Conservation (phyloP, 2,797 vertebrate genomes). For the Peromyscus nudipes region DNA sequence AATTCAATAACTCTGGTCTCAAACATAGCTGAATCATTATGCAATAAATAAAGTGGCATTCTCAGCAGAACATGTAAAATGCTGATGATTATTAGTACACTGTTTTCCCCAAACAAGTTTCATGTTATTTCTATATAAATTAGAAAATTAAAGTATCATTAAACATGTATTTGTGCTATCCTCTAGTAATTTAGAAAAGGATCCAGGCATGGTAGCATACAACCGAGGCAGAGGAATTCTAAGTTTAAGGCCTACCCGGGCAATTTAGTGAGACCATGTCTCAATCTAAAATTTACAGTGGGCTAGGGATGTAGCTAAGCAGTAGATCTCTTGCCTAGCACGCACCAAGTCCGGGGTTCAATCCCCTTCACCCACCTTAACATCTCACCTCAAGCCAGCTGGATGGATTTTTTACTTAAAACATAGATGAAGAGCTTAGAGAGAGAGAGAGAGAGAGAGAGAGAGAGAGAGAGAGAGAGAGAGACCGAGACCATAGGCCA, state of each 20-base stretch:
- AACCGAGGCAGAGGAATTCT: not conserved
- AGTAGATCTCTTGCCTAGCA: not conserved
- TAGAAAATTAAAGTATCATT: constrained; percentile 9
- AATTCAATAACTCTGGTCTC: constrained; percentile 49
- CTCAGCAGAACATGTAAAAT: constrained; percentile 43
- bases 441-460: not conserved
- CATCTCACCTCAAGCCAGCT: not conserved
- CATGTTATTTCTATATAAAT: constrained; percentile 29
- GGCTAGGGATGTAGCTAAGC: not conserved
- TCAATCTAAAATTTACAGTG: not conserved
- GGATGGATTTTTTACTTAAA: not conserved
- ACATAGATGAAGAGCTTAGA: not conserved
- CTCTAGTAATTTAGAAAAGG: constrained; percentile 30
- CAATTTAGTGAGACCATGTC: not conserved
- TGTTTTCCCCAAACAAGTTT: constrained; percentile 50
- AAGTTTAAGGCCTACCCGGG: not conserved
- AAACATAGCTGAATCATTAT: constrained; percentile 53
- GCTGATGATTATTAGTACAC: not conserved
- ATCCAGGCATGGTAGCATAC: not conserved
- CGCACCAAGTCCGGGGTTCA: not conserved
- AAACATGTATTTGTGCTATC: not conserved
- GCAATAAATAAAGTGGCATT: constrained; percentile 43
- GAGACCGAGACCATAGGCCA: too few species aligned
- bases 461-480: too few species aligned
- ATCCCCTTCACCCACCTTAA: not conserved